A percentile compares a stretch with the other conserved stretches of the same genome.
Conservation (phyloP, 2,888 invertebrate genomes). For the Cartodere bifasciata region DNA sequence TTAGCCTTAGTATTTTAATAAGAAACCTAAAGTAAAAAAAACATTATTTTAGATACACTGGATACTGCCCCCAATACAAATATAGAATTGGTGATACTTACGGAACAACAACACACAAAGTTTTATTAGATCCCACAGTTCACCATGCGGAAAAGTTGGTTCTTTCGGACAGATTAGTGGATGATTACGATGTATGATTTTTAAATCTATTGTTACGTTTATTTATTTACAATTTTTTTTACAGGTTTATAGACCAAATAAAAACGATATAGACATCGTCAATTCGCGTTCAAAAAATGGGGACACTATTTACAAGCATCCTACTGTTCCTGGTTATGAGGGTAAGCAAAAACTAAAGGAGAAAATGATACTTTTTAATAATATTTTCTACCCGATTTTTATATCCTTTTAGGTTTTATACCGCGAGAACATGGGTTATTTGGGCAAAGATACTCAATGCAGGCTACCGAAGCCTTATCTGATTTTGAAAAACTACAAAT, state of each 20-base stretch:
- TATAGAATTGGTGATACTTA: constrained; percentile 64
- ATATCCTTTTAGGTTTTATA: constrained; percentile 51
- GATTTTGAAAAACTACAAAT: constrained; percentile 54
- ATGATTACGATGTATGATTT: constrained; percentile 47
- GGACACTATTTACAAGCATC: constrained; percentile 58
- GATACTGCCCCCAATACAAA: constrained; percentile 63
- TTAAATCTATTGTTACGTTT: background rate
- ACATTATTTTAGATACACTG: constrained; percentile 59
- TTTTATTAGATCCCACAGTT: constrained; percentile 59
- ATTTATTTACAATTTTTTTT: constrained; percentile 6
- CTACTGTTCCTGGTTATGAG: constrained; percentile 62
- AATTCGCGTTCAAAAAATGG: constrained; percentile 50
- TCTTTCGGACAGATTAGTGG: constrained; percentile 47
- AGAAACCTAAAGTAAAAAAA: no score
- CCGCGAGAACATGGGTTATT: constrained; percentile 53
- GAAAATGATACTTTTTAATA: no score
- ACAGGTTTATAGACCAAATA: constrained; percentile 48
- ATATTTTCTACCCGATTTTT: no score
- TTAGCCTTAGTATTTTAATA: no score
- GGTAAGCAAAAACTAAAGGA: constrained; percentile 41
- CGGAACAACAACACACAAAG: constrained; percentile 60
- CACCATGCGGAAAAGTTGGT: constrained; percentile 59
- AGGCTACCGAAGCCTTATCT: constrained; percentile 59
- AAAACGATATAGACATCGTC: constrained; percentile 52
- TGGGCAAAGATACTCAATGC: constrained; percentile 59